phyloP scores from a whole-genome alignment of 2,888 invertebrate genomes.

The Euplexia lucipara region DNA sequence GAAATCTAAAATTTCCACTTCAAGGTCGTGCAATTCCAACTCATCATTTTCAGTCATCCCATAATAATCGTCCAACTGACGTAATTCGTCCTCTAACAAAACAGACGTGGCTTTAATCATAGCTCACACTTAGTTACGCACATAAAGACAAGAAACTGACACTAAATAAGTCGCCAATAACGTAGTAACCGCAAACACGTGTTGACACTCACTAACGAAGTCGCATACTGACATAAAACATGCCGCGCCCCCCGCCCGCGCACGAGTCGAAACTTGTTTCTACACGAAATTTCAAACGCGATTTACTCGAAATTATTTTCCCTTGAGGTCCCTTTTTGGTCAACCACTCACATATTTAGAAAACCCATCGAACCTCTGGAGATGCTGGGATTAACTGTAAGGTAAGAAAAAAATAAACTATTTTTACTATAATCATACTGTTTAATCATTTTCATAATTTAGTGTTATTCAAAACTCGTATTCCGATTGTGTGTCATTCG shows the following conservation, averaged over 20 bases:
- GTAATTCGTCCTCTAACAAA: conserved; percentile 6
- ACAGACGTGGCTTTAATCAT: conserved; percentile 10
- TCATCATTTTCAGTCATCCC: conserved; percentile 18
- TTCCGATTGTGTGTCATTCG: conserved; percentile 11
- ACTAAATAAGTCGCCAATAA: not conserved
- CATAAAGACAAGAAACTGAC: conserved; percentile 2
- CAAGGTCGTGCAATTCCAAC: conserved; percentile 17
- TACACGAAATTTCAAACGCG: too few species aligned
- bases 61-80: conserved; percentile 4
- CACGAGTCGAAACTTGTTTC: too few species aligned
- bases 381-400: too few species aligned
- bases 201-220: not conserved
- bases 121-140: conserved; percentile 8
- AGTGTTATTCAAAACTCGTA: too few species aligned
- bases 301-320: too few species aligned
- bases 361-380: too few species aligned
- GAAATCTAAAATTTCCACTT: conserved; percentile 16
- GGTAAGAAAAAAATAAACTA: too few species aligned
- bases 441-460: too few species aligned
- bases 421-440: conserved; percentile 1
- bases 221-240: conserved; percentile 1
- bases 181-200: not conserved
- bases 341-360: too few species aligned
- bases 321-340: too few species aligned
- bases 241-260: conserved; percentile 1